Conservation (phyloP, 1,140 invertebrate species). For the Lordiphosa mommai region DNA sequence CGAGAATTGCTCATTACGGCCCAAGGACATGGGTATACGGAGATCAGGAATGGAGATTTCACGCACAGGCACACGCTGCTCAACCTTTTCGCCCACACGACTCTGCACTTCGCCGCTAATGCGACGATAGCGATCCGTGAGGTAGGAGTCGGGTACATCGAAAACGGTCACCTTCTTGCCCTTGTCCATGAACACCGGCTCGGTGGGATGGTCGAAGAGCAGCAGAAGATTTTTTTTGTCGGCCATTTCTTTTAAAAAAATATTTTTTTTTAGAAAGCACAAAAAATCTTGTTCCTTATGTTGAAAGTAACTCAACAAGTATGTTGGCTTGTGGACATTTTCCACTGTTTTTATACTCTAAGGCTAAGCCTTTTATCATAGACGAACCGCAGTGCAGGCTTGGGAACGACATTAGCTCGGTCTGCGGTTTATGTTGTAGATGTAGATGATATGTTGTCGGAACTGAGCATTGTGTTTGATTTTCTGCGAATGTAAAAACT, state of each 20-base stretch:
- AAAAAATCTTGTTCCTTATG: background rate
- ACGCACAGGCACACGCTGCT: constrained; percentile 82
- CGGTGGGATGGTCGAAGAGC: constrained; percentile 88
- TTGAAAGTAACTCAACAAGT: too few relatives aligned
- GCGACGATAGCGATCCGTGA: constrained; percentile 84
- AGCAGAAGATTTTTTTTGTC: constrained; percentile 81
- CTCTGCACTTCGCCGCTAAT: constrained; percentile 81
- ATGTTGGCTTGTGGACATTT: too few relatives aligned
- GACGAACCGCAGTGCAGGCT: too few relatives aligned
- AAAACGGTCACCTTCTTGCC: constrained; percentile 83
- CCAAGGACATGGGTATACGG: constrained; percentile 83
- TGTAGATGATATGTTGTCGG: constrained; percentile 46
- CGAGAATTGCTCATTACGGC: constrained; percentile 86
- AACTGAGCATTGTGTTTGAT: background rate
- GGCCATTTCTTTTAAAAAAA: constrained; percentile 55
- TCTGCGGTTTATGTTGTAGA: too few relatives aligned
- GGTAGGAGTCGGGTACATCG: constrained; percentile 82
- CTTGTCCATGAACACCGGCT: constrained; percentile 87
- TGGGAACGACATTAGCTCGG: too few relatives aligned
- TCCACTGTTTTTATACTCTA: too few relatives aligned
- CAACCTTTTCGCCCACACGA: constrained; percentile 82
- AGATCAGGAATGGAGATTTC: constrained; percentile 86
- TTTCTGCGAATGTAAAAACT: constrained; percentile 22
- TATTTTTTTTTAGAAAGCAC: background rate
- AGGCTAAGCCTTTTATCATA: too few relatives aligned